These are phyloP conservation scores for Corythornis madagascariensis DNA, from an alignment of 2,113 vertebrate genomes.

Conservation along the genomic window DNA sequence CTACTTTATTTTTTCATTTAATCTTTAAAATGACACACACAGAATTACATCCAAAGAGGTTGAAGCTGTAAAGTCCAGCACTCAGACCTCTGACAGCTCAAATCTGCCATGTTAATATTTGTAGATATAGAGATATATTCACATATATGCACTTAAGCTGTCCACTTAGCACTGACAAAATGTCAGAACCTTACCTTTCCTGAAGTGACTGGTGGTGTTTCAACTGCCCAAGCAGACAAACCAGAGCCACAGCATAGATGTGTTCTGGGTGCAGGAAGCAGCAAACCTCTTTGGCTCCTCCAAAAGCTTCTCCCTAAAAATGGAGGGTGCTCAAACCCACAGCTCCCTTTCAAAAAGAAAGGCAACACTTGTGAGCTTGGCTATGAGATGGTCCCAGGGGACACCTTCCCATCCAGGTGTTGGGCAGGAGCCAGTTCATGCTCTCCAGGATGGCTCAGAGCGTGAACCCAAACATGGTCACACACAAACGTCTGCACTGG, in stretches of 20 bases:
- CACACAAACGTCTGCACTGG: neutral
- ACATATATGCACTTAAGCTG: neutral
- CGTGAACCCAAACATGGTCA: neutral
- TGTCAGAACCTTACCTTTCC: neutral
- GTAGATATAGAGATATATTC: neutral
- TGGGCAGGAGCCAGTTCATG: neutral
- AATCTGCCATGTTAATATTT: neutral
- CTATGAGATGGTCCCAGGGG: neutral
- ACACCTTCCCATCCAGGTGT: neutral
- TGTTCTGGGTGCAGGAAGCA: neutral
- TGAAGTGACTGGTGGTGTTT: neutral
- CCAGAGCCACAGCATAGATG: accelerated
- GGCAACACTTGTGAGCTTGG: neutral
- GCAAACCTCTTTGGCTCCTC: neutral
- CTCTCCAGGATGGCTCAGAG: neutral
- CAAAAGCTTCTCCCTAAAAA: neutral
- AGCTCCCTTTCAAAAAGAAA: neutral
- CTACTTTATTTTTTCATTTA: neutral
- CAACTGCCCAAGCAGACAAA: neutral
- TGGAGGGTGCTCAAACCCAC: neutral
- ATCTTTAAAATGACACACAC: neutral
- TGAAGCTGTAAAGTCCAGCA: neutral
- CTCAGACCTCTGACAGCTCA: neutral
- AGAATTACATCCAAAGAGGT: neutral
- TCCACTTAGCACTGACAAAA: neutral